These are phyloP conservation scores for Cataglyphis hispanica DNA, from an alignment of 1,140 invertebrate species.

Conservation along the genomic window DNA sequence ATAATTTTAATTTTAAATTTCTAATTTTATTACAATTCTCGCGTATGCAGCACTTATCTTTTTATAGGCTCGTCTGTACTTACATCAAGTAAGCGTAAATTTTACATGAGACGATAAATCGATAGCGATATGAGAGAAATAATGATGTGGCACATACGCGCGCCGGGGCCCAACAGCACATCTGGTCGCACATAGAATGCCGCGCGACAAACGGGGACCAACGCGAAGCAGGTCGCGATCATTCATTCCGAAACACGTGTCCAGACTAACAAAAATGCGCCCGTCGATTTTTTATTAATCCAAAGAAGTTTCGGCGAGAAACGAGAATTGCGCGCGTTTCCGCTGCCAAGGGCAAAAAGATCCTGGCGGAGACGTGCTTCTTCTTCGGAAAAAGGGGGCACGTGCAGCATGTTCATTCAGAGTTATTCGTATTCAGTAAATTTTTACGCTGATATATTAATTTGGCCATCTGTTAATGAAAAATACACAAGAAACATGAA, in stretches of 20 bases:
- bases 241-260: slow-evolving; percentile 58
- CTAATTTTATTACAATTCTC: neutral
- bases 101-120: slow-evolving; percentile 19
- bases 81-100: neutral
- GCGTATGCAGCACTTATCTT: neutral
- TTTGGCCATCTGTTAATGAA: neutral
- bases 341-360: slow-evolving; percentile 26
- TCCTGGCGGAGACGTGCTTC: neutral
- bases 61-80: neutral
- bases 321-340: slow-evolving; percentile 48
- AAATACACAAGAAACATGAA: neutral
- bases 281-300: slow-evolving; percentile 48
- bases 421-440: neutral
- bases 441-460: neutral
- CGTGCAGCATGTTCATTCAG: slow-evolving; percentile 24
- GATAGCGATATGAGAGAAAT: slow-evolving; percentile 31
- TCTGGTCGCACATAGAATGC: slow-evolving; percentile 28
- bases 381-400: slow-evolving; percentile 22
- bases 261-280: slow-evolving; percentile 59
- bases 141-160: neutral
- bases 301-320: slow-evolving; percentile 38
- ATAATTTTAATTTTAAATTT: neutral
- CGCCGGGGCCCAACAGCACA: neutral
- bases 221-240: slow-evolving; percentile 51
- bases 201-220: slow-evolving; percentile 46